Conservation (phyloP, 2,797 vertebrate species). For the Ispidina picta region DNA sequence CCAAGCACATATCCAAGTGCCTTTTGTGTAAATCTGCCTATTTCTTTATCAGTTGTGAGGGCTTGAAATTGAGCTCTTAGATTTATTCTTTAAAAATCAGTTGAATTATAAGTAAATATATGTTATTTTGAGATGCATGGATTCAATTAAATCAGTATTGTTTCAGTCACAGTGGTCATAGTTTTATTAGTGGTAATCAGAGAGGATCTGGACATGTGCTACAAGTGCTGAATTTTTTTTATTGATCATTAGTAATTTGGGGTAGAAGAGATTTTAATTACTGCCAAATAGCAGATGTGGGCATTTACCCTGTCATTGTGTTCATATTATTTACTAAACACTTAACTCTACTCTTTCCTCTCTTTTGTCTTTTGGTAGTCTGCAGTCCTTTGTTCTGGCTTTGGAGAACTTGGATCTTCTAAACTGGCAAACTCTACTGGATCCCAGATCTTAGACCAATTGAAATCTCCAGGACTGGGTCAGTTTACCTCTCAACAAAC, state of each 20-base stretch:
- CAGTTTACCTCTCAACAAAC: constrained; percentile 82
- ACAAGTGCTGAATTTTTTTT: background rate
- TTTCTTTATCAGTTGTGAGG: constrained; percentile 33
- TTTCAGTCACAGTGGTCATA: background rate
- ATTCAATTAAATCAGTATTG: background rate
- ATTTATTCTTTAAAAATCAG: background rate
- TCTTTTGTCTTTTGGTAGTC: constrained; percentile 76
- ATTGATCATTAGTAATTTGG: background rate
- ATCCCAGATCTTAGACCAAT: constrained; percentile 90
- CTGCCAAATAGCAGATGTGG: background rate
- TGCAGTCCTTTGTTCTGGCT: constrained; percentile 91
- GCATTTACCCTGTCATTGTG: background rate
- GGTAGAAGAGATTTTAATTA: background rate
- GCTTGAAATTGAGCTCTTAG: background rate
- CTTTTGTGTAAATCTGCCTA: constrained; percentile 52
- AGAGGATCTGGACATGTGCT: background rate
- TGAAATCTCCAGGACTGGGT: constrained; percentile 88
- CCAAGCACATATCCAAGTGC: constrained; percentile 67
- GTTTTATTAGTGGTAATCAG: background rate
- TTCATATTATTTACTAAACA: background rate
- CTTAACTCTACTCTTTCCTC: background rate
- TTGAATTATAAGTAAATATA: background rate
- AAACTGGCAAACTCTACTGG: constrained; percentile 85
- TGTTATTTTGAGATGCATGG: background rate
- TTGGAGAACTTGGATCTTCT: constrained; percentile 88